These are phyloP conservation scores for Meandrusa payeni DNA, from an alignment of 2,888 invertebrate genomes.

Conservation along the genomic window DNA sequence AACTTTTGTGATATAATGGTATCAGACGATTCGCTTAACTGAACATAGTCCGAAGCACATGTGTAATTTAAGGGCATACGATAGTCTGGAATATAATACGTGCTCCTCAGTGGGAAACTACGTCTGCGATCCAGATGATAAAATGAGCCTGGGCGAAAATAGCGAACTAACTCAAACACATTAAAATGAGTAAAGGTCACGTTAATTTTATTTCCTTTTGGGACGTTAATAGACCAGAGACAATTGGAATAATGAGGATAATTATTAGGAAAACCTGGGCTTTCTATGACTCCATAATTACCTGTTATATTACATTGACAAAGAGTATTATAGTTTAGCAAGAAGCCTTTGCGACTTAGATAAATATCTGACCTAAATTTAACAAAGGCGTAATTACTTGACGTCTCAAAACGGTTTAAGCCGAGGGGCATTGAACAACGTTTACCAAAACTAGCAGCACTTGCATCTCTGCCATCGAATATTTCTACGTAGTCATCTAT, in stretches of 20 bases:
- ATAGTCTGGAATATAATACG: too few relatives aligned
- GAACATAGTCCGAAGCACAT: conserved; percentile 83
- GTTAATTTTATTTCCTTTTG: conserved; percentile 89
- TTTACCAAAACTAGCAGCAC: conserved; percentile 78
- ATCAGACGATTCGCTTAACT: conserved; percentile 68
- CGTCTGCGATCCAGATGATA: too few relatives aligned
- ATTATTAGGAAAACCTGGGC: conserved; percentile 88
- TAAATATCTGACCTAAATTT: conserved; percentile 87
- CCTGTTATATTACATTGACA: conserved; percentile 84
- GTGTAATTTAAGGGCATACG: too few relatives aligned
- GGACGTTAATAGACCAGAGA: conserved; percentile 87
- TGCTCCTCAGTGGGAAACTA: too few relatives aligned
- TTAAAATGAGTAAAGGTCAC: conserved; percentile 90
- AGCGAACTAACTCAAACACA: conserved; percentile 32
- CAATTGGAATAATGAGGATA: conserved; percentile 85
- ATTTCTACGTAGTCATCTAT: conserved; percentile 85
- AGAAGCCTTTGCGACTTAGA: conserved; percentile 86
- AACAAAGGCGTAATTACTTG: conserved; percentile 83
- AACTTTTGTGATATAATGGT: conserved; percentile 53
- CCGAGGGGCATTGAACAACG: conserved; percentile 79
- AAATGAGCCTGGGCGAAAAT: conserved; percentile 26
- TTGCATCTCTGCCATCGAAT: conserved; percentile 83
- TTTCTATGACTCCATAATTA: conserved; percentile 89
- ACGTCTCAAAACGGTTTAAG: conserved; percentile 75
- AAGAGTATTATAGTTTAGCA: conserved; percentile 86